These are phyloP conservation scores for Tipula lateralis DNA, from an alignment of 2,888 invertebrate species.

Conservation along the genomic window DNA sequence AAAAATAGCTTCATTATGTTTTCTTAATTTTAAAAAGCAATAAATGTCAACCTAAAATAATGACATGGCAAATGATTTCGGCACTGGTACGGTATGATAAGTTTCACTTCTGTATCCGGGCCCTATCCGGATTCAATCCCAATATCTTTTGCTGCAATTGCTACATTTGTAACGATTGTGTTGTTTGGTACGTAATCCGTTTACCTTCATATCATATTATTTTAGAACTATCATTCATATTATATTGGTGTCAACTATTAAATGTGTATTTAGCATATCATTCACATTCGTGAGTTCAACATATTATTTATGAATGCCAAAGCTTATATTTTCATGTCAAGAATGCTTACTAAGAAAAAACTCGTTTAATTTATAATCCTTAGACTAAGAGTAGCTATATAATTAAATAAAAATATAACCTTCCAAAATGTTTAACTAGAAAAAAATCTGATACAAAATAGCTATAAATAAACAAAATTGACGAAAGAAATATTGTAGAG, in stretches of 20 bases:
- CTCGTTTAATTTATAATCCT: neutral
- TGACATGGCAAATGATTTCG: too few species aligned
- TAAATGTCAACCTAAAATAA: too few species aligned
- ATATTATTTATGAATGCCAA: neutral
- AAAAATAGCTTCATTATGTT: too few species aligned
- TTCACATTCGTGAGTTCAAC: neutral
- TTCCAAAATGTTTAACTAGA: neutral
- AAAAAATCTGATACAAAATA: neutral
- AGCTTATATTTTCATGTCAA: neutral
- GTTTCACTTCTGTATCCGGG: too few species aligned
- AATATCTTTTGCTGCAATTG: neutral
- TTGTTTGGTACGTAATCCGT: too few species aligned
- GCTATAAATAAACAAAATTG: neutral
- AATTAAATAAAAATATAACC: neutral
- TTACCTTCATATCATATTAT: too few species aligned
- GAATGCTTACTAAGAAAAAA: neutral
- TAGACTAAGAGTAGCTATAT: neutral
- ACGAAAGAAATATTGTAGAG: neutral
- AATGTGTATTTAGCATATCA: neutral
- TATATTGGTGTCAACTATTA: neutral
- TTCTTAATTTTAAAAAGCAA: too few species aligned
- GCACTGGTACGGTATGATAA: too few species aligned
- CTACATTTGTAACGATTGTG: too few species aligned
- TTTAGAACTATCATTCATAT: too few species aligned
- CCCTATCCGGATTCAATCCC: neutral